phyloP scores from a whole-genome alignment of 2,113 vertebrate genomes.

The Nettapus auritus region DNA sequence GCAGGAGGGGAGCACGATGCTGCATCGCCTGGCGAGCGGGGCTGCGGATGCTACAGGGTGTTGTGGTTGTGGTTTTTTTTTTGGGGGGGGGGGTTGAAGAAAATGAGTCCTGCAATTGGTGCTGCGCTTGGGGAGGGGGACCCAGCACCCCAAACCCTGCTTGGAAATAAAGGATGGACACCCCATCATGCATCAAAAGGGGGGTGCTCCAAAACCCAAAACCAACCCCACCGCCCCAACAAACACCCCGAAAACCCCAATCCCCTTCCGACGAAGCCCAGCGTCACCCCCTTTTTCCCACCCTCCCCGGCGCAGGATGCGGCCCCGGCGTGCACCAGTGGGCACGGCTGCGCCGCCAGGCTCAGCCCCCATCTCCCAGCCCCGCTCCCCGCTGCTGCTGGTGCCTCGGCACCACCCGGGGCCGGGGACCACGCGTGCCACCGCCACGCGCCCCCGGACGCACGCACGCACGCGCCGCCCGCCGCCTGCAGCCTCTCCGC shows the following conservation, averaged over 20 bases:
- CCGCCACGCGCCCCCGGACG: neutral
- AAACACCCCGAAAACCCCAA: neutral
- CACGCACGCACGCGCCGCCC: neutral
- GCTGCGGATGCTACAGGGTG: neutral
- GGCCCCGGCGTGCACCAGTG: constrained; percentile 1
- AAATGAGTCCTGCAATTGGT: neutral
- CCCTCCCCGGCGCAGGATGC: neutral
- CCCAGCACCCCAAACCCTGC: too few relatives aligned
- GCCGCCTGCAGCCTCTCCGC: neutral
- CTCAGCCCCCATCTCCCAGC: neutral
- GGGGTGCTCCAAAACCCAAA: neutral
- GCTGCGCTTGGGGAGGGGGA: neutral
- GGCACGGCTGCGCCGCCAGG: neutral
- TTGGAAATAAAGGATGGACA: too few relatives aligned
- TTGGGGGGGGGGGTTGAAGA: too few relatives aligned
- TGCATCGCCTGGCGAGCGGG: neutral
- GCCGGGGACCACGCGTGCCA: neutral
- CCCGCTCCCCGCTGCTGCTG: neutral
- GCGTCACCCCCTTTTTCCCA: too few relatives aligned
- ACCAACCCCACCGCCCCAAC: neutral
- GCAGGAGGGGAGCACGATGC: constrained; percentile 20
- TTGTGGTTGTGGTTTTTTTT: neutral
- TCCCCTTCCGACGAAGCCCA: neutral
- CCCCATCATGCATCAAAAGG: too few relatives aligned
- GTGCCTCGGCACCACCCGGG: neutral